Evolutionary conservation across 2,113 vertebrate species (phyloP).

Genomic region (Mesembrinibis cayennensis): DNA sequence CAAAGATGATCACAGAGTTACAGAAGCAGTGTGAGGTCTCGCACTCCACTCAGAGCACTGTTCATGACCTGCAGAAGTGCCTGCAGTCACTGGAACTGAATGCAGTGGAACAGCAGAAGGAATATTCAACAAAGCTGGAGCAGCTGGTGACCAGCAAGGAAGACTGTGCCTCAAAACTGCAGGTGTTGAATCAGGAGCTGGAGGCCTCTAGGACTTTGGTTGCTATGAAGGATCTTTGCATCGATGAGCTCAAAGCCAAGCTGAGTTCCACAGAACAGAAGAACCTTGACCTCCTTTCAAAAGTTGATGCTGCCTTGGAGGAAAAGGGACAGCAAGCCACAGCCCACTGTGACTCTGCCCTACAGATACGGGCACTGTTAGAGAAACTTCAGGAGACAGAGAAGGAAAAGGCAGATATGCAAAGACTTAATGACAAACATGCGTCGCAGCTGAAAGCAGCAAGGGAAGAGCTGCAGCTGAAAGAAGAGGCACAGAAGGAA

Average conservation of each 20-base stretch:
- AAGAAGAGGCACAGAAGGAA: conserved; percentile 73
- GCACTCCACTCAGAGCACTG: conserved; percentile 66
- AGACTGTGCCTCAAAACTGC: conserved; percentile 59
- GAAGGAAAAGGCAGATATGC: conserved; percentile 66
- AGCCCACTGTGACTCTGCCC: conserved; percentile 67
- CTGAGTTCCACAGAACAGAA: conserved; percentile 69
- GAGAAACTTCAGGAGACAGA: conserved; percentile 78
- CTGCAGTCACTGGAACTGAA: conserved; percentile 66
- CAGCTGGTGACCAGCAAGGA: conserved; percentile 60
- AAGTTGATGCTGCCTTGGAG: conserved; percentile 60
- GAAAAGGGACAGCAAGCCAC: conserved; percentile 71
- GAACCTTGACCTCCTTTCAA: conserved; percentile 74
- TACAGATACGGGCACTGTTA: conserved; percentile 73
- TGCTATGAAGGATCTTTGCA: conserved; percentile 33
- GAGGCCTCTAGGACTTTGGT: conserved; percentile 48
- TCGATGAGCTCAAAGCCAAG: conserved; percentile 65
- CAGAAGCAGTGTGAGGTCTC: conserved; percentile 80
- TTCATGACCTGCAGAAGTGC: conserved; percentile 74
- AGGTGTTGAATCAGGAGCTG: conserved; percentile 59
- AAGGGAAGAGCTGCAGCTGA: conserved; percentile 75
- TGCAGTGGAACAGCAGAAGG: conserved; percentile 43
- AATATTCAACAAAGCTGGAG: conserved; percentile 21
- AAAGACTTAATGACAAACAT: conserved; percentile 68
- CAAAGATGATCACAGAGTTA: conserved; percentile 73
- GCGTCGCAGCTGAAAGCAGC: conserved; percentile 67